Percentiles rank a stretch among this genome's conserved stretches.
These are phyloP conservation scores for Oophaga sylvatica DNA, from an alignment of 2,797 vertebrate species.

Conservation along the genomic window DNA sequence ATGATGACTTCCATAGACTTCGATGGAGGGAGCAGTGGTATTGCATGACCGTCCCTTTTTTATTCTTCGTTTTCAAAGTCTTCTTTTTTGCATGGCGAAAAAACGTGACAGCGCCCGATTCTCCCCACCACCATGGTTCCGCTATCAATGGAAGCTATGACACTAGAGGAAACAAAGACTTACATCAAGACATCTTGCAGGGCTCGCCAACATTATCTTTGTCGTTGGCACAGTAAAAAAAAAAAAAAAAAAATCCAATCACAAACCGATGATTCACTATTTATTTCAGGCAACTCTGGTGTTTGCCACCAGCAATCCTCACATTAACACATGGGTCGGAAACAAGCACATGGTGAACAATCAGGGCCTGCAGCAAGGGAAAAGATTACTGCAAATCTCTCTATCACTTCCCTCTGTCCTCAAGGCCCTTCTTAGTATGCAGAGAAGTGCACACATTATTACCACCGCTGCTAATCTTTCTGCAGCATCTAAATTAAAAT, in stretches of 20 bases:
- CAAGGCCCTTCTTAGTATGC: slow-evolving; percentile 2
- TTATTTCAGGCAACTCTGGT: not conserved
- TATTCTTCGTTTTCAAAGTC: no score
- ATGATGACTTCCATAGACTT: no score
- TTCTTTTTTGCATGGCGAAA: no score
- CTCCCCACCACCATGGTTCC: no score
- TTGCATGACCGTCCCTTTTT: no score
- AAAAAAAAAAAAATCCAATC: not conserved
- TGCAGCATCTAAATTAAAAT: slow-evolving; percentile 12
- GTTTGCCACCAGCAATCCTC: not conserved
- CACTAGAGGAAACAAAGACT: not conserved
- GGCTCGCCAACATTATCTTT: no score
- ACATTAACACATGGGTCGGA: not conserved
- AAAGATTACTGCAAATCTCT: slow-evolving; percentile 9
- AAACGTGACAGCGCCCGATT: no score
- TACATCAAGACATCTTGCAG: not conserved
- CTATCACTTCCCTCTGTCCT: not conserved
- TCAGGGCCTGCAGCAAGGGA: slow-evolving; percentile 1
- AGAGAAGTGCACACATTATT: not conserved
- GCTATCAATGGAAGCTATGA: not conserved
- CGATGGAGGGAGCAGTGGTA: no score
- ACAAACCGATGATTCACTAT: not conserved
- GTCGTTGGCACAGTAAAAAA: no score
- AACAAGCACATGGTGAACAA: not conserved
- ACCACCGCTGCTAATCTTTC: not conserved